Evolutionary conservation across 2,113 vertebrate genomes (phyloP), one percentile per base, ranked within the genome.

Genomic region (Saguinus midas): DNA sequence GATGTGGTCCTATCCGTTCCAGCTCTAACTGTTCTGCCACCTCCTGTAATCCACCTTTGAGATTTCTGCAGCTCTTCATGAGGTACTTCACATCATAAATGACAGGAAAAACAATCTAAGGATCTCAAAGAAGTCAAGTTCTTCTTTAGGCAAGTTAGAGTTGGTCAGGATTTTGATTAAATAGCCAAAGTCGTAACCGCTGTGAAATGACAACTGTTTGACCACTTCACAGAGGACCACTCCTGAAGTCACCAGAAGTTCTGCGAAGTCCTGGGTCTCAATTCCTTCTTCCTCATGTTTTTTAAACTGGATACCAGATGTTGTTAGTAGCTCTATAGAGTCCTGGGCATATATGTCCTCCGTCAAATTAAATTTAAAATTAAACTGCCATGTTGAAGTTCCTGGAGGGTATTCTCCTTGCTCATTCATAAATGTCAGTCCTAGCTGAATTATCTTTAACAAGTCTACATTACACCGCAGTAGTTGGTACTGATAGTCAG

Each of bases 61-160:
- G 98, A 98, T 99, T 99, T 99, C 99, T 99, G 98, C 99, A 99
- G 98, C 99, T 99, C 98, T 99, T 99, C 99, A 99, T 99, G 98
- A 99, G 99, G 99, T 99, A 99, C 98, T 99, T 99, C 91, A 99
- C 99, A 98, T 99, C 99, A 90, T 99, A 99, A 98, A 99, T 99
- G 94, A 99, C 99, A 40, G 99, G 99, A 96, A 99, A 98, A 99
- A 99, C 97, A 99, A 98, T 61, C 99, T 99, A 96, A 99, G 99
- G 97, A 99, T 99, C 98, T 99, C 99, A 99, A 99, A 99, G 98
- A 99, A 99, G 98, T 99, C 99, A 97, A 99, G 99, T 98, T 99
- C 99, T 99, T 99, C 99, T 98, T 99, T 99, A 48, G 99, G 99
- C 97, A 99, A 98, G 97, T 99, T 99, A 61, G 99, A 99, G 94